Evolutionary conservation across 2,888 invertebrate species (phyloP), one percentile per base, ranked within the genome.

Genomic region (Trichacis sp.): DNA sequence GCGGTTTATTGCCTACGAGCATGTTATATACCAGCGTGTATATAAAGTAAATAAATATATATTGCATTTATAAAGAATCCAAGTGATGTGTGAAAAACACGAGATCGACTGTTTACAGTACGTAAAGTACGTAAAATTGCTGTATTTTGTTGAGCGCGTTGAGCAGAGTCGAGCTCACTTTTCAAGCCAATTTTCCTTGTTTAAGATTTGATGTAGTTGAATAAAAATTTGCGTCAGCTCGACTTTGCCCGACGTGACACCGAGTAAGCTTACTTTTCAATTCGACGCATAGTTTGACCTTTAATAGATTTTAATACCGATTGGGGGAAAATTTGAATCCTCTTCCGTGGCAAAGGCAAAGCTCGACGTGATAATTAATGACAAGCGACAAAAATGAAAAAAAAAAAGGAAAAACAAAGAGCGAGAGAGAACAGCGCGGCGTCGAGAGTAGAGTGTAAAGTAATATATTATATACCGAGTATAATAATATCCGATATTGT

Each of bases 231-330:
- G n/a, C n/a, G n/a, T 24, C 8, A 8, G 24, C 24, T 3, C 33
- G 33, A 33, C 58, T 68, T 70, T 69, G 69, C 70, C 67, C 71
- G 69, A 67, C 50, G 64, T 48, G 64, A n/a, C 58, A 59, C 47
- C 30, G 45, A 30, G 55, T 55, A 53, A 51, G 54, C 46, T 66
- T 49, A 55, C 42, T 65, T 49, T 66, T 59, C 42, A 64, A 66
- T 61, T 62, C 33, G 59, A 59, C 29, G 66, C 66, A 64, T 64
- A 64, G 63, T 61, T 69, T 56, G 50, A 65, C n/a, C 50, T 62
- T 51, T 45, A 33, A 51, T 59, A 66, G 55, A 62, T 62, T 62
- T 66, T 55, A 51, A 62, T 62, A 58, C 54, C 57, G 56, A 54
- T 43, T 62, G 52, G 54, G 47, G 61, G 42, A 45, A 45, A 45